Evolutionary conservation across 2,888 invertebrate genomes (phyloP).

Genomic region (Zaprionus lineosus): DNA sequence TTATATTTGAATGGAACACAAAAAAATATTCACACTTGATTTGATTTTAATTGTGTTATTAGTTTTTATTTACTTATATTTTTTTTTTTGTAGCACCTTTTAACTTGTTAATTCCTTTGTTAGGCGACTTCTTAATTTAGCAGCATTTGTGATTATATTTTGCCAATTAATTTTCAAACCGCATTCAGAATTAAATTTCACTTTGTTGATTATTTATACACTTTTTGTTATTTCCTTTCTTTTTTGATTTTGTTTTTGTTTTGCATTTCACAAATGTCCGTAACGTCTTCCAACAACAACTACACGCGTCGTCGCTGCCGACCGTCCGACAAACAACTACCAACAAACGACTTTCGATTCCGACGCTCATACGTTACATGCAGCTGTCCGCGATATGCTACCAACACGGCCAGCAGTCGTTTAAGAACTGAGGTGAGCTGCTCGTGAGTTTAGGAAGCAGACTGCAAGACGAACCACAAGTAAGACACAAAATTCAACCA

Average conservation of each 20-base stretch:
- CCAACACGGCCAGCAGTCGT: constrained; percentile 75
- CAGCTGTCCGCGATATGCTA: constrained; percentile 49
- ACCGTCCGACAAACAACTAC: constrained; percentile 28
- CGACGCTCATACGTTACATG: constrained; percentile 31
- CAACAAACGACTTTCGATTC: constrained; percentile 7
- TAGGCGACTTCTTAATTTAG: constrained; percentile 48
- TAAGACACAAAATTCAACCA: neutral
- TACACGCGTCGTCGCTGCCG: constrained; percentile 38
- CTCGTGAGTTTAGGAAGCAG: too few species aligned
- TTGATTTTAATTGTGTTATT: constrained; percentile 37
- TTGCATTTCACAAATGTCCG: constrained; percentile 50
- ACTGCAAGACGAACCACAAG: constrained; percentile 46
- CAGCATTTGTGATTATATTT: constrained; percentile 38
- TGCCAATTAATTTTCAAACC: constrained; percentile 55
- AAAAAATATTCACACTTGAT: constrained; percentile 34
- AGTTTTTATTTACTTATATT: constrained; percentile 30
- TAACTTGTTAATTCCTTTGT: constrained; percentile 35
- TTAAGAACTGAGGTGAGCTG: constrained; percentile 66
- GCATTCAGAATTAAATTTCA: constrained; percentile 51
- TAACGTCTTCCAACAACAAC: constrained; percentile 49
- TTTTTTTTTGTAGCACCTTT: constrained; percentile 26
- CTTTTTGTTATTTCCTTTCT: constrained; percentile 28
- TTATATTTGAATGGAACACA: constrained; percentile 35
- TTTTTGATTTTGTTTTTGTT: constrained; percentile 31
- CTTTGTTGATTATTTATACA: constrained; percentile 53